Base-by-base conservation (phyloP, 2,888 invertebrate species). In the Dicyrtomina minuta region DNA sequence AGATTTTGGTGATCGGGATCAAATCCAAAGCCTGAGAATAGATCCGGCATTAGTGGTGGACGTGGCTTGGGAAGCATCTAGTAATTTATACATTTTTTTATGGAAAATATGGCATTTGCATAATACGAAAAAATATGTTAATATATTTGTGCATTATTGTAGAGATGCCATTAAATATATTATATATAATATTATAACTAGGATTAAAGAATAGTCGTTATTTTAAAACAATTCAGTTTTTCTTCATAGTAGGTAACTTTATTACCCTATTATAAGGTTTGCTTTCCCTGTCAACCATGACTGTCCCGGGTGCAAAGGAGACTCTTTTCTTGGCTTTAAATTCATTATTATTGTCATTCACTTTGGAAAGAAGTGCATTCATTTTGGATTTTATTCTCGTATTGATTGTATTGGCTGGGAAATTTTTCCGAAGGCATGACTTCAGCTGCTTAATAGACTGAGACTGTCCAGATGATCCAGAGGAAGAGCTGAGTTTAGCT, bases 291-390 rank as follows among this genome's bases (percentile, higher is more conserved):
- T 74, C 73, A 66, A 70, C 61, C 55, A 70, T 70, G 6, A 73
- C 62, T 5, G 72, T 72, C 51, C 70, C 73, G 8, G 75, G 72
- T 15, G 75, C 70, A 68, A 75, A 75, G 1, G 74, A 70, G 2
- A 75, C 75, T 15, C 41, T 62, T 44, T 41, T 55, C 51, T 56
- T 46, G 2, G 20, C 10, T 15, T 41, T 67, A 20, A n/a, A 33
- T 4, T 10, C 17, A 60, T 33, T 56, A n/a, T 46, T 46, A 12
- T 49, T 49, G 33, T 49, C 53, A n/a, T 56, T 56, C 44, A 26
- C 26, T 22, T n/a, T n/a, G n/a, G 26, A 13, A 26, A 17, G 10
- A 20, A 15, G 26, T 56, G 15, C 26, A 56, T 27, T 20, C 4
- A 20, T 22, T 53, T 53, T 8, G 10, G 6, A 26, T 20, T 53